Evolutionary conservation across 2,797 vertebrate genomes (phyloP).

Genomic region (Sciurus vulgaris): DNA sequence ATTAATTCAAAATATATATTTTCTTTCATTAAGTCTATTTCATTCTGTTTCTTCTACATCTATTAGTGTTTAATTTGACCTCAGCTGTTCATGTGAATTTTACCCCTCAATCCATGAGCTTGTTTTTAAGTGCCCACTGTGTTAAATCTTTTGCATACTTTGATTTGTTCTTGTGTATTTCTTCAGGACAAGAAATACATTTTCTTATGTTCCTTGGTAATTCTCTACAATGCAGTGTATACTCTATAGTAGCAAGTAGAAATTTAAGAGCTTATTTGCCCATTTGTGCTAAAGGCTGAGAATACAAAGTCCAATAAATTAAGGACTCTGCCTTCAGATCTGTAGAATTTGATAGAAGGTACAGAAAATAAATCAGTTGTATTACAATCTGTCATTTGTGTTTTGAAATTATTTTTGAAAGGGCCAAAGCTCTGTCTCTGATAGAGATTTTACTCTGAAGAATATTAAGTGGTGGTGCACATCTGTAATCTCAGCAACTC

Average conservation of each 20-base stretch:
- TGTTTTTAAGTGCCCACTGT: constrained; percentile 31
- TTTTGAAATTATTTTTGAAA: constrained; percentile 47
- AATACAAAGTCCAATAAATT: background rate
- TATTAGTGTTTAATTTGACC: constrained; percentile 32
- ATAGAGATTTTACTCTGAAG: constrained; percentile 37
- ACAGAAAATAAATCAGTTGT: constrained; percentile 40
- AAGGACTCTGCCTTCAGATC: constrained; percentile 28
- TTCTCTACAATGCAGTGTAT: background rate
- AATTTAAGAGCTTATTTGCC: background rate
- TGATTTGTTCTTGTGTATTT: constrained; percentile 46
- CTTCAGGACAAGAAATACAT: background rate
- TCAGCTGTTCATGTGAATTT: constrained; percentile 44
- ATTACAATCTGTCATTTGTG: background rate
- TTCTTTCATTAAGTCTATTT: constrained; percentile 47
- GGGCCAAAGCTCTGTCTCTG: background rate
- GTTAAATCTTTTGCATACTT: constrained; percentile 45
- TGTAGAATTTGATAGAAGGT: constrained; percentile 14
- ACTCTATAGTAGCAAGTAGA: constrained; percentile 5
- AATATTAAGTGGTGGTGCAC: background rate
- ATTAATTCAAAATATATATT: constrained; percentile 50
- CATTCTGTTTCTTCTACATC: constrained; percentile 39
- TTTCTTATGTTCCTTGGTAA: constrained; percentile 16
- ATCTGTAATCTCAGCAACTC: background rate
- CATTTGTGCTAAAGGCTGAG: constrained; percentile 35
- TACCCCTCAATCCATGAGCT: background rate